Conservation (phyloP, 2,888 invertebrate species). For the Apoderus coryli region DNA sequence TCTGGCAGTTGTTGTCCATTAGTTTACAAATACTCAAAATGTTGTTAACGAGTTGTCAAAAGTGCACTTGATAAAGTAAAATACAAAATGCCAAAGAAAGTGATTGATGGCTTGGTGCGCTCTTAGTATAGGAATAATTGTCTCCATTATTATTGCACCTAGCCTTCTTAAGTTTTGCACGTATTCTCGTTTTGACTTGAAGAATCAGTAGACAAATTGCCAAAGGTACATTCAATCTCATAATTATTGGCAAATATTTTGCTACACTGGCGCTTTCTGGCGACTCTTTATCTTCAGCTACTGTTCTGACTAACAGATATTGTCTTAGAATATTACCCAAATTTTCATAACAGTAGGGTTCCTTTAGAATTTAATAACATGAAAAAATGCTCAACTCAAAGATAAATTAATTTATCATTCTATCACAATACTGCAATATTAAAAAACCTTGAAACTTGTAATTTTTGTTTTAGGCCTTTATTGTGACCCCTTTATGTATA, state of each 20-base stretch:
- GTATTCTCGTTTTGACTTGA: constrained; percentile 3
- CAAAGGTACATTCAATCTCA: constrained; percentile 1
- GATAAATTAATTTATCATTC: too few species aligned
- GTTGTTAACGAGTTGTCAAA: not conserved
- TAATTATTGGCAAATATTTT: constrained; percentile 6
- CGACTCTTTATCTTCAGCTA: too few species aligned
- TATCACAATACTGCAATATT: too few species aligned
- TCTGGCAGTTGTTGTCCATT: constrained; percentile 1
- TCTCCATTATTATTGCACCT: constrained; percentile 5
- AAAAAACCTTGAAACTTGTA: too few species aligned
- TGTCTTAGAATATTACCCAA: too few species aligned
- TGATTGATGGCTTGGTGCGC: not conserved
- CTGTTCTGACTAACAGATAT: too few species aligned
- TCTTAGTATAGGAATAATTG: constrained; percentile 5
- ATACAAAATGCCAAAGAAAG: not conserved
- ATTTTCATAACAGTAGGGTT: too few species aligned
- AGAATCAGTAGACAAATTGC: constrained; percentile 4
- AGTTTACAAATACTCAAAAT: not conserved
- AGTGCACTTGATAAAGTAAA: constrained; percentile 1
- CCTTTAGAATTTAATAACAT: too few species aligned
- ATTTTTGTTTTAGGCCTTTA: too few species aligned
- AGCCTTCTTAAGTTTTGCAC: constrained; percentile 5
- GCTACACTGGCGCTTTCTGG: constrained; percentile 3
- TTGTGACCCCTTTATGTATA: too few species aligned
- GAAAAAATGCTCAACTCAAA: too few species aligned